Base-by-base conservation (phyloP, 2,888 invertebrate genomes). In the Noctua comes region DNA sequence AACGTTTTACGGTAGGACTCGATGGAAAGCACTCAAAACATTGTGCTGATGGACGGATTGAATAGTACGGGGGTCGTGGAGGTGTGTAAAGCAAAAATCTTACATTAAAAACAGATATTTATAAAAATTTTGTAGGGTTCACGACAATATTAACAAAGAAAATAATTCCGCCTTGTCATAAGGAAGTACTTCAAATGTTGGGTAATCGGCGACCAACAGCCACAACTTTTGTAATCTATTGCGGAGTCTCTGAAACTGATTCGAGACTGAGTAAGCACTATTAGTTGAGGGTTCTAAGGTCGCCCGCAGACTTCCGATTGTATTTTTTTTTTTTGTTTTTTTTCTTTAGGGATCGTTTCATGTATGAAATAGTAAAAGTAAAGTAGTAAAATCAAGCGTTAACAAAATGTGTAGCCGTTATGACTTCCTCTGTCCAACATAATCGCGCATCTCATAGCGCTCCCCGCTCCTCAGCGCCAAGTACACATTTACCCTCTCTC, bases 231-330 rank as follows among this genome's bases (percentile, higher is more conserved):
- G 36, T 62, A 66, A 79, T 82, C 48, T 43, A 76, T 82, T 66
- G 21, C n/a, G n/a, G 31, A 48, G 4, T 65, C 46, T 40, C 48
- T 11, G 40, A 57, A 80, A 77, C 83, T 68, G 76, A 68, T 82
- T 64, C 68, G n/a, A 59, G 57, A 10, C 62, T 77, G 77, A 64
- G 78, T 54, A 40, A 78, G 68, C 83, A 80, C 83, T 83, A 57
- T 80, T 77, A 57, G 46, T 21, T 1, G 59, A 59, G 27, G 43
- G 36, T 40, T 21, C 16, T 54, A 48, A 75, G 21, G 65, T 27
- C 21, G n/a, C 21, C 11, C 11, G 6, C 65, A 75, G n/a, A 75
- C 54, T 6, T 5, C 1, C 46, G n/a, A 43, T 18, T 51, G 43
- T 36, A 21, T 36, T 36, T 21, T 36, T 62, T 62, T 36, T 36